These are phyloP conservation scores for Xiphophorus maculatus DNA, from an alignment of 2,113 vertebrate genomes.

Conservation along the genomic window DNA sequence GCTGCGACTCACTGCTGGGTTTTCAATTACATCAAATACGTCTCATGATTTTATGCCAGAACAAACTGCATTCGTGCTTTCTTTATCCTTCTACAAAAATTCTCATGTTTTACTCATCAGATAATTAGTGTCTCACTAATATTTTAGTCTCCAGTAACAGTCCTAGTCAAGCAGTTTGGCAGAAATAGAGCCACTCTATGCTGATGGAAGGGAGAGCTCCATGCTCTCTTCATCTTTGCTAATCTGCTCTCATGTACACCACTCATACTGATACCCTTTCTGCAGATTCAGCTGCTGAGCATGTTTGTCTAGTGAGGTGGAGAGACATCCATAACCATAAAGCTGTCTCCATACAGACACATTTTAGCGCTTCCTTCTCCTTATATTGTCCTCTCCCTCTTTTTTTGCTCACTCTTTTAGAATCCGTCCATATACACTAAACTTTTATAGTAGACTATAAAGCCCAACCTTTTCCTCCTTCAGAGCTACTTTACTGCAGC, in stretches of 20 bases:
- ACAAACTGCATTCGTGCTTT: constrained; percentile 17
- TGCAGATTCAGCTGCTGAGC: constrained; percentile 47
- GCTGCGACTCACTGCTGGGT: constrained; percentile 25
- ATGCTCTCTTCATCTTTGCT: constrained; percentile 55
- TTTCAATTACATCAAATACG: constrained; percentile 35
- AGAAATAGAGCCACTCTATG: constrained; percentile 29
- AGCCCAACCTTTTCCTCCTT: constrained; percentile 7
- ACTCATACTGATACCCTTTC: constrained; percentile 37
- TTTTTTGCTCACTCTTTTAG: constrained; percentile 18
- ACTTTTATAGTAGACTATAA: constrained; percentile 8
- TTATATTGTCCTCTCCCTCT: constrained; percentile 40
- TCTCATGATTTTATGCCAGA: constrained; percentile 6
- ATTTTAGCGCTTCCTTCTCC: constrained; percentile 42
- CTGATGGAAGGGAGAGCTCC: constrained; percentile 36
- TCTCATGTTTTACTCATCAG: constrained; percentile 61
- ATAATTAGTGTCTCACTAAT: constrained; percentile 56
- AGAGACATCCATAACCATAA: constrained; percentile 63
- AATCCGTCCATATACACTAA: constrained; percentile 5
- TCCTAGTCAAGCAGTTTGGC: not conserved
- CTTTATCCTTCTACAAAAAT: constrained; percentile 24
- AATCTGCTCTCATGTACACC: constrained; percentile 37
- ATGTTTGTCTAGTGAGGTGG: constrained; percentile 58
- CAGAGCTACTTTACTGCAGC: constrained; percentile 10
- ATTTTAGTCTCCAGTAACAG: constrained; percentile 59
- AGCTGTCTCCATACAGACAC: constrained; percentile 46